Percentiles rank a stretch among this genome's conserved stretches.
Evolutionary conservation across 2,888 invertebrate genomes (phyloP).

Genomic region (Stenotaenia linearis): DNA sequence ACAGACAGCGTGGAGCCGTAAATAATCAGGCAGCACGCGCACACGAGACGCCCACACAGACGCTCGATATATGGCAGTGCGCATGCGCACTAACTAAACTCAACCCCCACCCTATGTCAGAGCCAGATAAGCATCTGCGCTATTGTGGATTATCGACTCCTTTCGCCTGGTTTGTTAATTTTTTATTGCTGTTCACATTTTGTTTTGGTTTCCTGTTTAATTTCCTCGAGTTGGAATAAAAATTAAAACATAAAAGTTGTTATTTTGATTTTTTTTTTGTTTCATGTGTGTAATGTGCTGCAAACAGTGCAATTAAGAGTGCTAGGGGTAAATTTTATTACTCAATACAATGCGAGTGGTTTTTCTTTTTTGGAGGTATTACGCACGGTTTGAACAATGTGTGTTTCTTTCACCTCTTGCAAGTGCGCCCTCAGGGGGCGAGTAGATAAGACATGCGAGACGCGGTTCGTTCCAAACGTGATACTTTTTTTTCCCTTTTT

Average conservation of each 20-base stretch:
- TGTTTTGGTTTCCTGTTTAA: background rate
- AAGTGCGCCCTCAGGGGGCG: conserved; percentile 20
- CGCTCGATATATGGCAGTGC: conserved; percentile 14
- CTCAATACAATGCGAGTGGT: background rate
- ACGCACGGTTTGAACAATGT: conserved; percentile 4
- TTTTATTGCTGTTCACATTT: background rate
- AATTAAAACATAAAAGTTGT: background rate
- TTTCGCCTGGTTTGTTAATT: background rate
- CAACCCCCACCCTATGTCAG: background rate
- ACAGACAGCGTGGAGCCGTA: conserved; percentile 26
- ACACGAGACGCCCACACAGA: conserved; percentile 26
- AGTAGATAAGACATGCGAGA: conserved; percentile 23
- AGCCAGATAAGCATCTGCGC: conserved; percentile 3
- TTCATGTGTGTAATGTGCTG: background rate
- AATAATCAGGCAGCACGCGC: conserved; percentile 19
- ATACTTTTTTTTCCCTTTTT: conserved; percentile 8
- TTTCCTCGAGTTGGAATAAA: background rate
- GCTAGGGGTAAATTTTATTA: background rate
- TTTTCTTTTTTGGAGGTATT: background rate
- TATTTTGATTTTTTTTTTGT: background rate
- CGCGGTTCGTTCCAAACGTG: conserved; percentile 5
- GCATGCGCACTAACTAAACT: conserved; percentile 1
- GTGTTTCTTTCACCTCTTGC: conserved; percentile 4
- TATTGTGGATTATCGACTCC: conserved; percentile 1
- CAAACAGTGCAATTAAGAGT: background rate